Evolutionary conservation across 1,140 invertebrate genomes (phyloP).

Genomic region (Prorops nasuta): DNA sequence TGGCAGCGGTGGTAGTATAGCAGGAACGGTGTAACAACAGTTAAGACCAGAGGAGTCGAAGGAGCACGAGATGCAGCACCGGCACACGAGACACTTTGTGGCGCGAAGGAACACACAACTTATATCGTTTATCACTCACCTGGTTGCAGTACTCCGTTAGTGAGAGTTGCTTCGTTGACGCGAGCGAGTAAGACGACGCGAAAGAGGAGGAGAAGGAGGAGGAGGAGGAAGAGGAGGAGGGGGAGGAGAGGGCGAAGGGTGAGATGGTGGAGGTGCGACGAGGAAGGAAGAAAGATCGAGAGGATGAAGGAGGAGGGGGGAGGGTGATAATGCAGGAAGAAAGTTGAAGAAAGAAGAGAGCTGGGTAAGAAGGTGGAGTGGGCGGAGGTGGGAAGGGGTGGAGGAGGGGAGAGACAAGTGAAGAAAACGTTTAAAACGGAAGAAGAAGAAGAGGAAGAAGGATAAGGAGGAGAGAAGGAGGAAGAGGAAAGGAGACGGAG

Average conservation of each 20-base stretch:
- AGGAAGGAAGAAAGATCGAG: slow-evolving; percentile 11
- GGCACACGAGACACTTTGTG: slow-evolving; percentile 10
- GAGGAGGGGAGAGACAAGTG: slow-evolving; percentile 15
- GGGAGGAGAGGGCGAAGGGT: slow-evolving; percentile 20
- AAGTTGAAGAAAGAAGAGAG: slow-evolving; percentile 7
- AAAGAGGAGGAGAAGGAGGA: slow-evolving; percentile 7
- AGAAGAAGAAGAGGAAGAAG: not conserved
- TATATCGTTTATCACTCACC: slow-evolving; percentile 47
- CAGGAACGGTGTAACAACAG: too few relatives aligned
- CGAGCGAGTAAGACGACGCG: too few relatives aligned
- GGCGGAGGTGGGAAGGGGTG: slow-evolving; percentile 9
- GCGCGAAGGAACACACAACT: slow-evolving; percentile 39
- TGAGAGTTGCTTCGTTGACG: slow-evolving; percentile 31
- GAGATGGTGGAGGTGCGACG: slow-evolving; percentile 16
- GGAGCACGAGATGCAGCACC: slow-evolving; percentile 24
- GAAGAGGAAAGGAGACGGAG: not conserved
- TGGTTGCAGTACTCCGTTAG: slow-evolving; percentile 35
- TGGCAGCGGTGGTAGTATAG: too few relatives aligned
- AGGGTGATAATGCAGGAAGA: too few relatives aligned
- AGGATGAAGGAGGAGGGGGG: slow-evolving; percentile 4
- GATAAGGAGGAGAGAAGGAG: not conserved
- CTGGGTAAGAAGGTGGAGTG: not conserved
- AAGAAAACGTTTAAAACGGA: slow-evolving; percentile 9
- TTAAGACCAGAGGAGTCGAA: slow-evolving; percentile 16
- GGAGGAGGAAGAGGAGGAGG: slow-evolving; percentile 12